Conservation (phyloP, 2,797 vertebrate genomes). For the Apogon hyalosoma region DNA sequence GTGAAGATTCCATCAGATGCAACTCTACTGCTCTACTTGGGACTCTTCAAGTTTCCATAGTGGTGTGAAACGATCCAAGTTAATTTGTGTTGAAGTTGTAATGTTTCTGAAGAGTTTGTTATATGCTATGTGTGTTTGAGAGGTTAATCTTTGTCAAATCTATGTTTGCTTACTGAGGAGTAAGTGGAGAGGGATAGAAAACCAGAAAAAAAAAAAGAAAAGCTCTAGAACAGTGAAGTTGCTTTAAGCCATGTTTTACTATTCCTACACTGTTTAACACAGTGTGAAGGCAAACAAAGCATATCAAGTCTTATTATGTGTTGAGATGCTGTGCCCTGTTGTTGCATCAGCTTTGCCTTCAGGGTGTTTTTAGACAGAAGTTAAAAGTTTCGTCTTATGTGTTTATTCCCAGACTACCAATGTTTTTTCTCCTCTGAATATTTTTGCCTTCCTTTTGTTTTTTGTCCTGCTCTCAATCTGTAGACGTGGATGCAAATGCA, state of each 20-base stretch:
- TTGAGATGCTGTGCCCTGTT: constrained; percentile 20
- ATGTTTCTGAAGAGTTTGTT: too few species aligned
- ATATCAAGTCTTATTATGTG: background rate
- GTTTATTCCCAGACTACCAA: constrained; percentile 24
- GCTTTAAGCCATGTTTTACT: background rate
- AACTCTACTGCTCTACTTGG: too few species aligned
- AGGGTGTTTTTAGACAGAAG: constrained; percentile 28
- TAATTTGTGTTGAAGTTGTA: too few species aligned
- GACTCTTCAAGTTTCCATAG: too few species aligned
- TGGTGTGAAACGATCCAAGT: too few species aligned
- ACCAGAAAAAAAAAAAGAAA: background rate
- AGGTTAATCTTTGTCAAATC: too few species aligned
- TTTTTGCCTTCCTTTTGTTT: background rate
- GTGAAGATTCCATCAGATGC: too few species aligned
- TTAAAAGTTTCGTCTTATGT: constrained; percentile 19
- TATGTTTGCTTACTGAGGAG: too few species aligned
- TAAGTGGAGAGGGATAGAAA: background rate
- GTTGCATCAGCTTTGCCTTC: constrained; percentile 53
- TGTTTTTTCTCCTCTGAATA: background rate
- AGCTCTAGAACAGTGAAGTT: background rate
- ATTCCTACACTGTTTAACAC: constrained; percentile 5
- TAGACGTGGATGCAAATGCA: too few species aligned
- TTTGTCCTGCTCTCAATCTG: background rate
- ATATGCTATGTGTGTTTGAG: too few species aligned
- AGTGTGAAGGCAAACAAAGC: constrained; percentile 21